A percentile compares a stretch with the other conserved stretches of the same genome.
These are phyloP conservation scores for Allacma fusca DNA, from an alignment of 2,888 invertebrate genomes.

Conservation along the genomic window DNA sequence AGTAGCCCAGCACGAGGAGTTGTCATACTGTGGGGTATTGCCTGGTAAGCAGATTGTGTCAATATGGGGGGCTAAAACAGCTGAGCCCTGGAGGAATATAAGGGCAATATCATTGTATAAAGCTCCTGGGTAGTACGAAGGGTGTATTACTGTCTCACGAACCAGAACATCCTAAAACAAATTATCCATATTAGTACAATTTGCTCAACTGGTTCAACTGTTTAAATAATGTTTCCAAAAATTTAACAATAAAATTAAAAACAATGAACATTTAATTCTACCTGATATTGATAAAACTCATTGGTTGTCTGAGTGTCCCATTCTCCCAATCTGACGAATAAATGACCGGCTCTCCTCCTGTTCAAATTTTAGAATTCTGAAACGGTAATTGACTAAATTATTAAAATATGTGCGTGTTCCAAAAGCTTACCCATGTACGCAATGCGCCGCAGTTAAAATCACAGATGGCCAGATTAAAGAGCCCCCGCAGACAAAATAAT, in stretches of 20 bases:
- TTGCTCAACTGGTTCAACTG: too few relatives aligned
- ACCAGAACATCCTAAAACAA: conserved; percentile 54
- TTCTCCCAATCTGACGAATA: conserved; percentile 77
- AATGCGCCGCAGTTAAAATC: conserved; percentile 62
- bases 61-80: conserved; percentile 74
- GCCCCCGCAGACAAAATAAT: conserved; percentile 63
- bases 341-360: conserved; percentile 60
- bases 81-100: conserved; percentile 71
- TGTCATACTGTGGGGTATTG: conserved; percentile 66
- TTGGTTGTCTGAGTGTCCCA: conserved; percentile 81
- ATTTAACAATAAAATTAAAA: too few relatives aligned
- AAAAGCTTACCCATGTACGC: conserved; percentile 64
- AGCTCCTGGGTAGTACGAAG: conserved; percentile 73
- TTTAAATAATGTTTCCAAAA: too few relatives aligned
- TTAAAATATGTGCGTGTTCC: too few relatives aligned
- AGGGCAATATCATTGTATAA: conserved; percentile 79
- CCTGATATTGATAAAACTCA: conserved; percentile 76
- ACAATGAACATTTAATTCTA: too few relatives aligned
- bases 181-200: too few relatives aligned
- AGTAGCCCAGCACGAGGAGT: conserved; percentile 73
- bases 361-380: not conserved
- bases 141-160: conserved; percentile 66
- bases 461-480: conserved; percentile 62
- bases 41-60: conserved; percentile 74
- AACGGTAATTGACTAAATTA: not conserved